Conservation (phyloP, 2,113 vertebrate genomes). For the Melanocharis versteri region DNA sequence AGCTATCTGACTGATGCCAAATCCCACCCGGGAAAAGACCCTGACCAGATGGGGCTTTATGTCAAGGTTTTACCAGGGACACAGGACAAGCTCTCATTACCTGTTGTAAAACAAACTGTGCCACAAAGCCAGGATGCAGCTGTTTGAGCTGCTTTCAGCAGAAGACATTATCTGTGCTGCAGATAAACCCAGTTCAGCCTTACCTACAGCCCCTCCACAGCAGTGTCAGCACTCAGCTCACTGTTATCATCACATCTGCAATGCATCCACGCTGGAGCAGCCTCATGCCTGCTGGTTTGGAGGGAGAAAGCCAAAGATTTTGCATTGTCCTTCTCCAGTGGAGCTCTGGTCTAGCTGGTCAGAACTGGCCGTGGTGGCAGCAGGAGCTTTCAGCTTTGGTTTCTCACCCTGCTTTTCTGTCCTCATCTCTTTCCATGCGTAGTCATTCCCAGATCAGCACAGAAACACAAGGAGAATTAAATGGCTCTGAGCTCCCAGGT, state of each 20-base stretch:
- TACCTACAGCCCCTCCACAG: background rate
- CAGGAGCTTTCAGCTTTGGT: background rate
- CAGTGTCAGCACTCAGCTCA: constrained; percentile 7
- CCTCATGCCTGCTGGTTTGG: background rate
- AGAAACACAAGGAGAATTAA: background rate
- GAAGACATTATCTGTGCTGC: background rate
- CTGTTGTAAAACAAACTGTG: background rate
- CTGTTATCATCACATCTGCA: constrained; percentile 51
- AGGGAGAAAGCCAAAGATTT: background rate
- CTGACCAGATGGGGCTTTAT: background rate
- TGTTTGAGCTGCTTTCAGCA: constrained; percentile 19
- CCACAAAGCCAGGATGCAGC: background rate
- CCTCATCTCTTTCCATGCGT: background rate
- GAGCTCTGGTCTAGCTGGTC: background rate
- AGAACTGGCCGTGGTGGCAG: background rate
- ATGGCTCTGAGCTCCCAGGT: background rate
- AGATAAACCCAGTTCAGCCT: background rate
- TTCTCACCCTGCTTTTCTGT: background rate
- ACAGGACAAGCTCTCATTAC: background rate
- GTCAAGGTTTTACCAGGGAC: background rate
- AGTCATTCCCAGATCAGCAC: fast-evolving
- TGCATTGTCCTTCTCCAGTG: background rate
- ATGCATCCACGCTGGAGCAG: background rate
- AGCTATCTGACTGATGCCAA: background rate
- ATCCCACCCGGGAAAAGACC: background rate